Percentiles rank a stretch among this genome's conserved stretches.
These are phyloP conservation scores for Lacanobia oleracea DNA, from an alignment of 2,888 invertebrate genomes.

Conservation along the genomic window DNA sequence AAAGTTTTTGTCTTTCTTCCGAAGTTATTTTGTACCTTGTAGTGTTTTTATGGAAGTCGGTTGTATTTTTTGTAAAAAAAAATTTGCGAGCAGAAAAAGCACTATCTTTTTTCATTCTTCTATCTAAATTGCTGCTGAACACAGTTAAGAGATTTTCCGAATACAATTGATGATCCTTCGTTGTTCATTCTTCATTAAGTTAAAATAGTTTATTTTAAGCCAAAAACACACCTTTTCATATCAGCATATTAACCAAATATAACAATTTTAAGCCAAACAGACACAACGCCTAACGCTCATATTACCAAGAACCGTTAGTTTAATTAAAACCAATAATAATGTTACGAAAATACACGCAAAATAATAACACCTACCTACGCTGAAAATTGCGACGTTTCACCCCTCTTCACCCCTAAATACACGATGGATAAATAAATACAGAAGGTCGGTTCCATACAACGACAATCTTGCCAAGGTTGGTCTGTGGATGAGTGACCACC, in stretches of 20 bases:
- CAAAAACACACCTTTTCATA: not conserved
- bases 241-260: not conserved
- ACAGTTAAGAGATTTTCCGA: no score
- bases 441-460: not conserved
- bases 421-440: slow-evolving; percentile 1
- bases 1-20: no score
- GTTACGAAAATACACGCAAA: slow-evolving; percentile 34
- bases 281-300: not conserved
- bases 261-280: not conserved
- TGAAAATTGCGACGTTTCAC: slow-evolving; percentile 20
- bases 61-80: no score
- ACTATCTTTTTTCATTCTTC: no score
- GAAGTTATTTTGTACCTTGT: no score
- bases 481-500: no score
- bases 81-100: no score
- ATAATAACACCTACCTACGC: slow-evolving; percentile 27
- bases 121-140: no score
- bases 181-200: no score
- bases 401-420: not conserved
- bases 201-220: not conserved
- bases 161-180: no score
- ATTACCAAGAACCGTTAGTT: slow-evolving; percentile 2
- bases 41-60: no score
- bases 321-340: slow-evolving; percentile 42
- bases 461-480: no score